phyloP scores from a whole-genome alignment of 1,140 invertebrate genomes.

The Pseudobourletiella spinata region DNA sequence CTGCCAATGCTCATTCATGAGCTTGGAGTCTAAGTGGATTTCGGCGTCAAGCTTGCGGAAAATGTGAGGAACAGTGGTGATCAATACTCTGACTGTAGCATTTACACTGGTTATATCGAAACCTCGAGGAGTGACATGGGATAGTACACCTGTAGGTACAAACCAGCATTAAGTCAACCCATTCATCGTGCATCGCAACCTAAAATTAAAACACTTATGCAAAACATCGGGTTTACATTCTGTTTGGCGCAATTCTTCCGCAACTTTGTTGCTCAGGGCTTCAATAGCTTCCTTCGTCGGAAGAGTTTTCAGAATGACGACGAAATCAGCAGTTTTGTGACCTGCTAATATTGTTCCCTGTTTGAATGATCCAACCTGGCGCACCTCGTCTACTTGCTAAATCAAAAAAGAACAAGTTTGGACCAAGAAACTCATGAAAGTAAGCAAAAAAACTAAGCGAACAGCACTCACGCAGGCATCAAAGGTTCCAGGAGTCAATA shows the following conservation, averaged over 20 bases:
- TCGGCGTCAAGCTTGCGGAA: conserved; percentile 86
- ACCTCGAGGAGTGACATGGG: conserved; percentile 26
- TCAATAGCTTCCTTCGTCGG: conserved; percentile 92
- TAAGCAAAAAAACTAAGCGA: background rate
- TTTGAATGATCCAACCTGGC: conserved; percentile 94
- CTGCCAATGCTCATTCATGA: conserved; percentile 78
- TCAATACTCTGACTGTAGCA: conserved; percentile 76
- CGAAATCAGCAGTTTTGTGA: conserved; percentile 90
- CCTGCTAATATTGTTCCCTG: conserved; percentile 96
- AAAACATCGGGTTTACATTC: conserved; percentile 34
- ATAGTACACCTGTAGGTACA: conserved; percentile 23
- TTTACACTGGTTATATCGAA: conserved; percentile 43
- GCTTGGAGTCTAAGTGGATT: conserved; percentile 75
- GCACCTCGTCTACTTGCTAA: conserved; percentile 72
- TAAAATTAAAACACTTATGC: too few species aligned
- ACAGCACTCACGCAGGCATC: conserved; percentile 81
- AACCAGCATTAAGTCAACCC: background rate
- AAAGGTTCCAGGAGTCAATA: conserved; percentile 84
- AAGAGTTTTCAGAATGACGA: conserved; percentile 95
- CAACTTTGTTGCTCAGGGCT: conserved; percentile 78
- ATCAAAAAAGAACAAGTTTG: conserved; percentile 7
- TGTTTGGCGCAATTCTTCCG: conserved; percentile 56
- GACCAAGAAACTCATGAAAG: background rate
- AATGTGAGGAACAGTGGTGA: conserved; percentile 89
- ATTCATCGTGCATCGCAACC: background rate